These are phyloP conservation scores for Mystacornis crossleyi DNA, from an alignment of 2,113 vertebrate genomes.

Conservation along the genomic window DNA sequence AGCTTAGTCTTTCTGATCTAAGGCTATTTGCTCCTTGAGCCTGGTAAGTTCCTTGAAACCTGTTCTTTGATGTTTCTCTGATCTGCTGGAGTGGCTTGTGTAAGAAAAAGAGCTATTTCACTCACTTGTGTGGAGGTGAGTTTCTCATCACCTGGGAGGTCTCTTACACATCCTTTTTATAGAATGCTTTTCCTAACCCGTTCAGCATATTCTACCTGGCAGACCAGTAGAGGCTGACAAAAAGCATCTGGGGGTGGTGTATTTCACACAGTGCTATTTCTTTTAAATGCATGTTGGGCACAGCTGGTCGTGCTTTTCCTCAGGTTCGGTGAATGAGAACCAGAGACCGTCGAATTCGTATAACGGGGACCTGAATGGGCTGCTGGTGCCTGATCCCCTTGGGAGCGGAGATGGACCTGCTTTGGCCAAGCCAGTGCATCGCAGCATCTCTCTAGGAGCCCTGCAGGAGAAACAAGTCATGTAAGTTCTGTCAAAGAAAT, in stretches of 20 bases:
- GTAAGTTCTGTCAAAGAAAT: conserved; percentile 72
- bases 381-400: conserved; percentile 86
- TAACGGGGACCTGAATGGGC: conserved; percentile 93
- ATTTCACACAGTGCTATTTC: background rate
- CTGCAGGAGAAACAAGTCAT: conserved; percentile 89
- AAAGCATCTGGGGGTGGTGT: background rate
- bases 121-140: background rate
- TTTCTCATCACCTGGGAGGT: background rate
- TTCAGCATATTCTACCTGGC: background rate
- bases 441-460: conserved; percentile 77
- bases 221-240: background rate
- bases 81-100: background rate
- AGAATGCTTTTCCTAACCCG: background rate
- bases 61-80: background rate
- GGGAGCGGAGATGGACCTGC: conserved; percentile 74
- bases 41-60: background rate
- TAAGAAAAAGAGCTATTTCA: background rate
- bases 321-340: conserved; percentile 81
- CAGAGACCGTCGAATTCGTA: conserved; percentile 81
- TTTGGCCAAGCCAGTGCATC: conserved; percentile 77
- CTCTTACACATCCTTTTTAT: background rate
- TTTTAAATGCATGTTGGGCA: background rate
- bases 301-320: background rate
- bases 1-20: background rate
- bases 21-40: background rate